These are phyloP conservation scores for Heteromormyrus szaboi DNA, from an alignment of 2,797 vertebrate genomes.

Conservation along the genomic window DNA sequence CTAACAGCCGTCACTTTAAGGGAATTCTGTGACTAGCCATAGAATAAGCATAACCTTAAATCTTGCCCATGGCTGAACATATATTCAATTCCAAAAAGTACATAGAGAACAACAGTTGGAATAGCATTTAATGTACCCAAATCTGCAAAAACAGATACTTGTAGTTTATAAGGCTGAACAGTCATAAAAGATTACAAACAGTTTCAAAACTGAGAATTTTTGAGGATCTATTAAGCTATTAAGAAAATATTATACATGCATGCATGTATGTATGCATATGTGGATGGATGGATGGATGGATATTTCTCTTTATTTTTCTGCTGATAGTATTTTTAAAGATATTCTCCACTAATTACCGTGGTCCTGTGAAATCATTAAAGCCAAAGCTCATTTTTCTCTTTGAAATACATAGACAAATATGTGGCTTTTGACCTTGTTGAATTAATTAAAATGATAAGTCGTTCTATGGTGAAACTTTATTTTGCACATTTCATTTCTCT, in stretches of 20 bases:
- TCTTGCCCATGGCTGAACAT: background rate
- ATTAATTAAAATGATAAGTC: conserved; percentile 3
- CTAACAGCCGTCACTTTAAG: background rate
- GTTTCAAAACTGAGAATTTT: background rate
- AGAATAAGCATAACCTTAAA: background rate
- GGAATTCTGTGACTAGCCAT: background rate
- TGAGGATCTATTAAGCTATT: no score
- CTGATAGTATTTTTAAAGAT: background rate
- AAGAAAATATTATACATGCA: background rate
- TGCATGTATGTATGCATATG: background rate
- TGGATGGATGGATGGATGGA: background rate
- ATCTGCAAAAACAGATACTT: background rate
- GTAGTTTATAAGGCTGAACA: background rate
- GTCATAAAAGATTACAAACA: background rate
- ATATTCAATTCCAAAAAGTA: background rate
- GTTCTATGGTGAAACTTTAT: background rate
- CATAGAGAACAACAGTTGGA: background rate
- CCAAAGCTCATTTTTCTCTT: background rate
- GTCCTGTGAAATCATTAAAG: background rate
- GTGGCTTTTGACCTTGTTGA: conserved; percentile 6
- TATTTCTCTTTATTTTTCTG: background rate
- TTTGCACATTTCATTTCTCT: background rate
- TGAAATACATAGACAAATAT: background rate
- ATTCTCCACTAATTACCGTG: conserved; percentile 9
- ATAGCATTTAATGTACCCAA: background rate